Conservation (phyloP, 2,888 invertebrate genomes). For the Thymelicus acteon region DNA sequence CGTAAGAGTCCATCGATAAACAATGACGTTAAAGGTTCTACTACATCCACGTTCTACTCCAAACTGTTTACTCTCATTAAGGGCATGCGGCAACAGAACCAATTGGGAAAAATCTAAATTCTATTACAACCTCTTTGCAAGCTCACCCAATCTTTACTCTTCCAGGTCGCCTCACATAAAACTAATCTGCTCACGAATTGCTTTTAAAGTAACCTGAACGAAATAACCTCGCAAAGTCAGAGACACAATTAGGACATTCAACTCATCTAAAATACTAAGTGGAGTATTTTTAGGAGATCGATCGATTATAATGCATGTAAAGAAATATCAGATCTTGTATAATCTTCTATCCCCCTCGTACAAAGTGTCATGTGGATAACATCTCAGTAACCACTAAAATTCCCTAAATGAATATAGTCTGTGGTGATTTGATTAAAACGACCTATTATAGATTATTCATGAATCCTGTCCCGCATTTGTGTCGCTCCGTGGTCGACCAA, state of each 20-base stretch:
- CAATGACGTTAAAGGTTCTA: neutral
- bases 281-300: too few relatives aligned
- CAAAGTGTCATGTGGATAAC: too few relatives aligned
- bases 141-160: constrained; percentile 8
- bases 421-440: too few relatives aligned
- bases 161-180: constrained; percentile 12
- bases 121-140: constrained; percentile 5
- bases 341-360: too few relatives aligned
- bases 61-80: constrained; percentile 11
- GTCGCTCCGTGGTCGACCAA: constrained; percentile 1
- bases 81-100: constrained; percentile 1
- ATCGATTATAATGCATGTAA: too few relatives aligned
- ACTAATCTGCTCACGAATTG: constrained; percentile 18
- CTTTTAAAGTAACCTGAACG: constrained; percentile 16
- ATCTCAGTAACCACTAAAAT: too few relatives aligned
- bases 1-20: too few relatives aligned
- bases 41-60: neutral
- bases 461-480: neutral
- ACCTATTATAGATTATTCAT: neutral
- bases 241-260: constrained; percentile 13
- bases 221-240: constrained; percentile 17
- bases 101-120: constrained; percentile 14
- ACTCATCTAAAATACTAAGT: constrained; percentile 7
- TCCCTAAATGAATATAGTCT: too few relatives aligned
- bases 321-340: too few relatives aligned